Conservation (phyloP, 2,113 vertebrate genomes). For the Meleagris gallopavo region DNA sequence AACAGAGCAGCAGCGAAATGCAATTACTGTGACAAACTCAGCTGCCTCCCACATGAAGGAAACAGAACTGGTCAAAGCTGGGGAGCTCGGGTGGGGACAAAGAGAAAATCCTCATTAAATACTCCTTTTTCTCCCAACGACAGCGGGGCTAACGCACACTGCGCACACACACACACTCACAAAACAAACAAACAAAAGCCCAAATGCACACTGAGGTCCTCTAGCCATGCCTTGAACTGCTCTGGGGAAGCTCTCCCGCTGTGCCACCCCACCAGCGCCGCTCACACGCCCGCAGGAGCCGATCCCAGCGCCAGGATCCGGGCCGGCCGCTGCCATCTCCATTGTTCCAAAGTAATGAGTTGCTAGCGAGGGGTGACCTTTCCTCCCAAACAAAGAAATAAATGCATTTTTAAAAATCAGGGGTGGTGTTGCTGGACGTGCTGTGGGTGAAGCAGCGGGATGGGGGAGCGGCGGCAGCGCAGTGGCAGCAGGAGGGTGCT, state of each 20-base stretch:
- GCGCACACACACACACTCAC: neutral
- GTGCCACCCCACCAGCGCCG: neutral
- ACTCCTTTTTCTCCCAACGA: neutral
- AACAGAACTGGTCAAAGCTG: constrained; percentile 41
- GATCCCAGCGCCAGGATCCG: neutral
- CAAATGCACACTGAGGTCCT: constrained; percentile 14
- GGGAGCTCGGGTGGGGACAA: neutral
- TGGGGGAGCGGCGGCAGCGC: neutral
- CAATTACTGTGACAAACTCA: constrained; percentile 52
- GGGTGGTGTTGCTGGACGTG: neutral
- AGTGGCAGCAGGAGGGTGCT: neutral
- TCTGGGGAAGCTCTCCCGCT: neutral
- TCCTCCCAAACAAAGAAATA: constrained; percentile 37
- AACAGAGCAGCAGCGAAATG: constrained; percentile 51
- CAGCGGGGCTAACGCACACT: neutral
- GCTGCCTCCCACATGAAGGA: constrained; percentile 65
- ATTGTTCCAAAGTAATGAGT: constrained; percentile 62
- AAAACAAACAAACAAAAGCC: constrained; percentile 30
- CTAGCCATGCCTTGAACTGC: constrained; percentile 19
- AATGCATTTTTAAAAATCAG: constrained; percentile 14
- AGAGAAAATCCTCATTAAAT: constrained; percentile 40
- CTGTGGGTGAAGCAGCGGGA: neutral
- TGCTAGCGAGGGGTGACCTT: constrained; percentile 49
- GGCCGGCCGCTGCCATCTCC: constrained; percentile 40
- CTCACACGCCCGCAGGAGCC: neutral